These are phyloP conservation scores for Vanacampus margaritifer DNA, from an alignment of 2,113 vertebrate genomes.

Conservation along the genomic window DNA sequence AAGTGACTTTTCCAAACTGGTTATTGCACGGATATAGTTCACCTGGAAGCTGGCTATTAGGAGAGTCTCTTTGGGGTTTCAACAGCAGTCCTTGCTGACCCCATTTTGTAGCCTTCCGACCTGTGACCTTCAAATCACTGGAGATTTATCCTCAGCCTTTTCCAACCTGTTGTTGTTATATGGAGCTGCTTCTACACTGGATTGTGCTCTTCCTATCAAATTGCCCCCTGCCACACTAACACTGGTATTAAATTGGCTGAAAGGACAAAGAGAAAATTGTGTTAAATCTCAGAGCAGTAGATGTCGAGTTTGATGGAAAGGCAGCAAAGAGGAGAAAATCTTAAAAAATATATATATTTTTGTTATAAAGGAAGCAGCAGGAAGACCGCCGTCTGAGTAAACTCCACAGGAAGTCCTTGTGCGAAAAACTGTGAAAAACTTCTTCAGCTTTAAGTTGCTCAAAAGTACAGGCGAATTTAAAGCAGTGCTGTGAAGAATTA, in stretches of 20 bases:
- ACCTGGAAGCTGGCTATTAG: conserved; percentile 17
- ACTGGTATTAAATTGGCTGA: conserved; percentile 45
- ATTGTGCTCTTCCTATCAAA: conserved; percentile 45
- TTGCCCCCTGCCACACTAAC: conserved; percentile 5
- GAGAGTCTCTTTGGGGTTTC: conserved; percentile 25
- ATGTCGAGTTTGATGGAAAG: conserved; percentile 45
- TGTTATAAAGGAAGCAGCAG: conserved; percentile 23
- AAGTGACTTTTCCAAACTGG: conserved; percentile 20
- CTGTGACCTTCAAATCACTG: conserved; percentile 53
- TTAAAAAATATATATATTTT: conserved; percentile 11
- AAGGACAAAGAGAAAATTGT: conserved; percentile 46
- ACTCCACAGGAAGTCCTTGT: conserved; percentile 30
- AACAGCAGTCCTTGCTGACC: conserved; percentile 36
- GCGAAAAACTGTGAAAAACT: conserved; percentile 20
- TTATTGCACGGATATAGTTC: conserved; percentile 26
- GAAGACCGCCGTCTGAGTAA: conserved; percentile 27
- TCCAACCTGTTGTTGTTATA: conserved; percentile 31
- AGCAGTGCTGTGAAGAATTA: conserved; percentile 8
- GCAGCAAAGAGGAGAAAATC: conserved; percentile 28
- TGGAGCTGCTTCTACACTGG: conserved; percentile 30
- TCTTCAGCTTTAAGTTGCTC: conserved; percentile 33
- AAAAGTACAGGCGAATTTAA: conserved; percentile 32
- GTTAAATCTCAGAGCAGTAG: conserved; percentile 41
- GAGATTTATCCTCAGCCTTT: conserved; percentile 37
- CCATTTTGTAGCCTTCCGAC: conserved; percentile 41